Evolutionary conservation across 2,113 vertebrate genomes (phyloP), one percentile per base, ranked within the genome.

Genomic region (Marcusenius ussheri): DNA sequence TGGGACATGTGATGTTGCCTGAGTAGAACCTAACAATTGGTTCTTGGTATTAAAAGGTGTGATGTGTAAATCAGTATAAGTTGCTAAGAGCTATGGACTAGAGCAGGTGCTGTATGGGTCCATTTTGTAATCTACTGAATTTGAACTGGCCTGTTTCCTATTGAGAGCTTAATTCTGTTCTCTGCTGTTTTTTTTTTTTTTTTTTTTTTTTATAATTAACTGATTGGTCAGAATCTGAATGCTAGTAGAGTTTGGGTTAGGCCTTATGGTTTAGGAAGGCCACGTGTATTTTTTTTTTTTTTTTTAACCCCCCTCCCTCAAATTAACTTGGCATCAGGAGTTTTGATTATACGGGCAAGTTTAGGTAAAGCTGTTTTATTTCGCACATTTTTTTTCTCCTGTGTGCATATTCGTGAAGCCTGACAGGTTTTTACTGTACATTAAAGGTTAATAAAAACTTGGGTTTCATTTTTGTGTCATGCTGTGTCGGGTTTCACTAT

Each of bases 361-460:
- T 84, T 86, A 86, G 50, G 6, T 19, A 31, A 10, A 66, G 13
- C 3, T 45, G 9, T n/a, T 45, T 56, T 35, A 80, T 80, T 80
- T 80, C 9, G 27, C 77, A 50, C 50, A 62, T 42, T 62, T 89
- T 89, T 74, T 35, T 50, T 46, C 8, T 24, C 39, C 86, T 42
- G 19, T 53, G 19, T 80, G n/a, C 42, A 77, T 51, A 45, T 31
- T 6, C 46, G 21, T 49, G 87, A 83, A 80, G 90, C 90, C 88
- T 90, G 90, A n/a, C 51, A 50, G 31, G 50, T 91, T 91, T 93
- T 90, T 88, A 91, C 91, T 92, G 49, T 92, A 92, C 91, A 90
- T 93, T 92, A 95, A 95, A 93, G 51, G 35, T 80, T 93, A 89
- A 89, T n/a, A 91, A 90, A 91, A 91, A 50, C 51, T 24, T 0